Evolutionary conservation across 2,113 vertebrate genomes (phyloP).

Genomic region (Nestor notabilis): DNA sequence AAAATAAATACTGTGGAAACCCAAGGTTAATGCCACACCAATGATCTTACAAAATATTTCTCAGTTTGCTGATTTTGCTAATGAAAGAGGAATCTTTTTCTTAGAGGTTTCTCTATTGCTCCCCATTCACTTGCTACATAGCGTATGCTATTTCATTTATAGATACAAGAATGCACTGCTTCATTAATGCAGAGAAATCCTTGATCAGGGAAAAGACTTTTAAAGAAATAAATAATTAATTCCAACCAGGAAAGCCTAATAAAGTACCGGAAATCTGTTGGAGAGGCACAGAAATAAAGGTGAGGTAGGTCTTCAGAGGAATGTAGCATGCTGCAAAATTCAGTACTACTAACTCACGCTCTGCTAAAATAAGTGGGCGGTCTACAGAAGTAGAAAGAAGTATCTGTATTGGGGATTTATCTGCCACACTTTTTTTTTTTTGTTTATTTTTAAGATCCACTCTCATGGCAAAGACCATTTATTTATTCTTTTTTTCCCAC

Average conservation of each 20-base stretch:
- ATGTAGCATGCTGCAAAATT: neutral
- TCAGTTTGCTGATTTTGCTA: neutral
- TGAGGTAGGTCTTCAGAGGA: neutral
- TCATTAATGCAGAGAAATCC: neutral
- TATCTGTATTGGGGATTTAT: neutral
- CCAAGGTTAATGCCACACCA: accelerated
- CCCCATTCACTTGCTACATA: neutral
- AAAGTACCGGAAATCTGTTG: neutral
- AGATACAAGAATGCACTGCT: neutral
- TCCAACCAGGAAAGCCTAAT: neutral
- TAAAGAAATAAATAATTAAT: neutral
- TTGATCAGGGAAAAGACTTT: neutral
- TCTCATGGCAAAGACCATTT: neutral
- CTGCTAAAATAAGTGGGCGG: too few relatives aligned
- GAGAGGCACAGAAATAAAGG: neutral
- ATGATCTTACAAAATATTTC: neutral
- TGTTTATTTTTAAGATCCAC: neutral
- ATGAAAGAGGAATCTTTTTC: neutral
- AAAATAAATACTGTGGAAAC: neutral
- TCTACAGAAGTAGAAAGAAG: neutral
- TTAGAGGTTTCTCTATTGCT: neutral
- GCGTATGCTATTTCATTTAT: neutral
- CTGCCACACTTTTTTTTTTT: neutral
- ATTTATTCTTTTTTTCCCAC: neutral
- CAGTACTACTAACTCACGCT: neutral